Percentiles rank a stretch among this genome's conserved stretches.
Conservation (phyloP, 2,888 invertebrate genomes). For the Eupithecia tripunctaria region DNA sequence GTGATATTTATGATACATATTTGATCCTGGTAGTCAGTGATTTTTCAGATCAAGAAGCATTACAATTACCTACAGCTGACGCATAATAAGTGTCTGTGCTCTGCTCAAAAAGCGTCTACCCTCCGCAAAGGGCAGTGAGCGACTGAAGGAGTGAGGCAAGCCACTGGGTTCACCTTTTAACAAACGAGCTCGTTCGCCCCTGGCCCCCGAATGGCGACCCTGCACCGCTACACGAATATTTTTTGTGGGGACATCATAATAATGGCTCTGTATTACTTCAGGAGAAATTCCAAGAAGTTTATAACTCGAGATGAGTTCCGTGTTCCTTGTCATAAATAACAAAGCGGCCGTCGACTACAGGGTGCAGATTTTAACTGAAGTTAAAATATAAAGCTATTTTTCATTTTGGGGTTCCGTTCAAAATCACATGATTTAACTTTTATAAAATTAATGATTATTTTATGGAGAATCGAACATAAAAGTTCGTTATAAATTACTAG, state of each 20-base stretch:
- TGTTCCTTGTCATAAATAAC: slow-evolving; percentile 85
- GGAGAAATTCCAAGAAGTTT: slow-evolving; percentile 85
- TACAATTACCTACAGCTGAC: background rate
- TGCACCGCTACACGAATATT: slow-evolving; percentile 69
- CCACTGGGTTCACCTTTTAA: background rate
- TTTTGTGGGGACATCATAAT: slow-evolving; percentile 85
- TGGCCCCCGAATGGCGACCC: slow-evolving; percentile 44
- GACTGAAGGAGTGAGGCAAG: slow-evolving; percentile 9
- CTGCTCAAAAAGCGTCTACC: slow-evolving; percentile 8
- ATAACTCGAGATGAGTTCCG: slow-evolving; percentile 85
- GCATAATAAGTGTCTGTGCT: background rate
- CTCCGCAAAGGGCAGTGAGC: slow-evolving; percentile 7
- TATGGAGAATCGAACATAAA: slow-evolving; percentile 54
- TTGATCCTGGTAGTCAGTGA: too few relatives aligned
- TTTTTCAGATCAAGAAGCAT: background rate
- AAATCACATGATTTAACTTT: slow-evolving; percentile 69
- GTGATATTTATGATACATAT: too few relatives aligned
- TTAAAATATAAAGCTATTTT: slow-evolving; percentile 80
- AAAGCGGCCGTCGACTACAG: slow-evolving; percentile 84
- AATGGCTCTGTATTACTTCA: slow-evolving; percentile 85
- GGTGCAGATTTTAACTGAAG: slow-evolving; percentile 82
- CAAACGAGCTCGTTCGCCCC: slow-evolving; percentile 44
- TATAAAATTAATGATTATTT: slow-evolving; percentile 72
- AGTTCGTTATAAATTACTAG: slow-evolving; percentile 38
- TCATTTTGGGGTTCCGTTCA: slow-evolving; percentile 69